Evolutionary conservation across 2,888 invertebrate species (phyloP).

Genomic region (Cantharis lateralis): DNA sequence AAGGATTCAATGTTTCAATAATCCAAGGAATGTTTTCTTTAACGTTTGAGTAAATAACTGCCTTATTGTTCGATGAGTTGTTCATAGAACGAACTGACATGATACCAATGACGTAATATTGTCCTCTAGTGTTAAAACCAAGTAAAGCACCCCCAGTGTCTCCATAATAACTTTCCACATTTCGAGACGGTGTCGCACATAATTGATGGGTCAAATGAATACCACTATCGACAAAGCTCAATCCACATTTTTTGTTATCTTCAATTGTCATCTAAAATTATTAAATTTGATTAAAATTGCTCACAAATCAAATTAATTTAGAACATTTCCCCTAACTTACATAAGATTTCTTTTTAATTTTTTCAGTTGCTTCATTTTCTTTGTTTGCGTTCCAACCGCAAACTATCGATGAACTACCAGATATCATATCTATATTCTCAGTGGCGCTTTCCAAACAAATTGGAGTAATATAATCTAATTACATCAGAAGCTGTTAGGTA

Average conservation of each 20-base stretch:
- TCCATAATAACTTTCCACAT: constrained; percentile 64
- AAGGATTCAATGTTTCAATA: constrained; percentile 47
- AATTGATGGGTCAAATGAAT: constrained; percentile 55
- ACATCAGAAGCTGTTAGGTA: constrained; percentile 26
- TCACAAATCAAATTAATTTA: too few relatives aligned
- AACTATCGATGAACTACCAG: constrained; percentile 57
- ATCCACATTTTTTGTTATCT: neutral
- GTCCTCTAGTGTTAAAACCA: constrained; percentile 41
- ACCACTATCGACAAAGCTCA: neutral
- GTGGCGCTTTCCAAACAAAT: constrained; percentile 62
- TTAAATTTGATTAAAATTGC: too few relatives aligned
- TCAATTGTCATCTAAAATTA: neutral
- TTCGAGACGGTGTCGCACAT: constrained; percentile 63
- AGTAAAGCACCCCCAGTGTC: constrained; percentile 70
- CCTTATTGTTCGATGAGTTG: constrained; percentile 60
- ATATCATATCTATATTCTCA: constrained; percentile 48
- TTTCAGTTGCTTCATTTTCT: constrained; percentile 22
- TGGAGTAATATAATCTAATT: constrained; percentile 61
- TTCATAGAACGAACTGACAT: constrained; percentile 65
- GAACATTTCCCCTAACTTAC: neutral
- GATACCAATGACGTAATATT: constrained; percentile 61
- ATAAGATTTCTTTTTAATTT: neutral
- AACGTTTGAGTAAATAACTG: constrained; percentile 67
- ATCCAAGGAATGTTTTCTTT: constrained; percentile 65
- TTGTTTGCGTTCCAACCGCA: constrained; percentile 72